phyloP scores from a whole-genome alignment of 2,888 invertebrate genomes.

The Heliconius erato region DNA sequence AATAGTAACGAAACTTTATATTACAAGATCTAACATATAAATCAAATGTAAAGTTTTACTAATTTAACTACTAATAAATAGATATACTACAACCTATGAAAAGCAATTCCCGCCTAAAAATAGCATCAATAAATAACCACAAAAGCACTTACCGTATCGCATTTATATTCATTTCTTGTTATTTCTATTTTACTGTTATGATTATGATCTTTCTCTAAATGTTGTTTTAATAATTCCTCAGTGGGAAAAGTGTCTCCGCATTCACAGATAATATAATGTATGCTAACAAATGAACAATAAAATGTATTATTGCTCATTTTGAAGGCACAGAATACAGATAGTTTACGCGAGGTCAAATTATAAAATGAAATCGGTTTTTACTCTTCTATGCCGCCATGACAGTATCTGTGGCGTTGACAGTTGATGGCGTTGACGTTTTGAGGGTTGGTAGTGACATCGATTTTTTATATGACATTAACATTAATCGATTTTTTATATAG shows the following conservation, averaged over 20 bases:
- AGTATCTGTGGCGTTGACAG: conserved; percentile 54
- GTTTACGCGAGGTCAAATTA: neutral
- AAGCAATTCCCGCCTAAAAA: conserved; percentile 23
- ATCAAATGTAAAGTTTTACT: neutral
- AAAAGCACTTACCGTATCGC: conserved; percentile 54
- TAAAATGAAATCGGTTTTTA: conserved; percentile 45
- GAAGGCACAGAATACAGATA: conserved; percentile 62
- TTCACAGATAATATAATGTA: conserved; percentile 77
- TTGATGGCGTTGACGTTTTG: conserved; percentile 8
- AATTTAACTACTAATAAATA: neutral
- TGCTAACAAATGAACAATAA: conserved; percentile 73
- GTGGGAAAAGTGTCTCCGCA: conserved; percentile 73
- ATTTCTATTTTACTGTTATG: conserved; percentile 60
- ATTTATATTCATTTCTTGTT: conserved; percentile 59
- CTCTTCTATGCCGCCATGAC: conserved; percentile 59
- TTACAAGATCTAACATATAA: neutral
- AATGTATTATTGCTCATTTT: conserved; percentile 61
- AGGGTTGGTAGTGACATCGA: conserved; percentile 3
- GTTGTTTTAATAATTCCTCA: conserved; percentile 65
- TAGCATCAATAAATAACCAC: neutral
- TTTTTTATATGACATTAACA: neutral
- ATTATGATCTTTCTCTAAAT: conserved; percentile 67
- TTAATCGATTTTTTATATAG: conserved; percentile 16
- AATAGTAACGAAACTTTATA: neutral
- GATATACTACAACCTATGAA: neutral